Conservation (phyloP, 2,113 vertebrate species). For the Suricata suricatta region DNA sequence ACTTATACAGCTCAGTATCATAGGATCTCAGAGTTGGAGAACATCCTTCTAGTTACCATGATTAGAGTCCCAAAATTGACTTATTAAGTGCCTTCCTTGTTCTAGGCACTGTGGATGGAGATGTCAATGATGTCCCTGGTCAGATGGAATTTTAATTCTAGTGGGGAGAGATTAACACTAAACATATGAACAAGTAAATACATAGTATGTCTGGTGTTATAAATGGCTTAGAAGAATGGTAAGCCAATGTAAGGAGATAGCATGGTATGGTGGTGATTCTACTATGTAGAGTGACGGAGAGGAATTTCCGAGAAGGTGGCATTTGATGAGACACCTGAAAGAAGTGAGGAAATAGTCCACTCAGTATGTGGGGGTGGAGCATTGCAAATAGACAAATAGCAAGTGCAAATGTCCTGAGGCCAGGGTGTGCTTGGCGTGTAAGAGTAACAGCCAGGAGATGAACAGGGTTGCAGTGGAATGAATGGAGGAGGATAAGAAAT, state of each 20-base stretch:
- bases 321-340: not conserved
- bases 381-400: no score
- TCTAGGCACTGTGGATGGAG: not conserved
- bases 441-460: not conserved
- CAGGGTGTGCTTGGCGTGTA: fast-evolving
- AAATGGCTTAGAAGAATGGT: not conserved
- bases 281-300: fast-evolving
- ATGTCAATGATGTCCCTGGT: not conserved
- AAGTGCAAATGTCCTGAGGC: not conserved
- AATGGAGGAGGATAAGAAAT: no score
- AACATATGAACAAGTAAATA: not conserved
- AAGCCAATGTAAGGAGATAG: fast-evolving
- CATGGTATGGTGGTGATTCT: fast-evolving
- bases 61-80: fast-evolving
- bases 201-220: not conserved
- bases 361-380: fast-evolving
- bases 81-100: not conserved
- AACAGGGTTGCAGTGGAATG: fast-evolving
- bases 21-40: not conserved
- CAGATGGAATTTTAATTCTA: not conserved
- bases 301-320: not conserved
- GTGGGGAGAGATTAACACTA: not conserved
- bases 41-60: not conserved
- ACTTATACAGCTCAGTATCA: fast-evolving
- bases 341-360: fast-evolving